Evolutionary conservation across 1,140 invertebrate genomes (phyloP).

Genomic region (Drosophila funebris): DNA sequence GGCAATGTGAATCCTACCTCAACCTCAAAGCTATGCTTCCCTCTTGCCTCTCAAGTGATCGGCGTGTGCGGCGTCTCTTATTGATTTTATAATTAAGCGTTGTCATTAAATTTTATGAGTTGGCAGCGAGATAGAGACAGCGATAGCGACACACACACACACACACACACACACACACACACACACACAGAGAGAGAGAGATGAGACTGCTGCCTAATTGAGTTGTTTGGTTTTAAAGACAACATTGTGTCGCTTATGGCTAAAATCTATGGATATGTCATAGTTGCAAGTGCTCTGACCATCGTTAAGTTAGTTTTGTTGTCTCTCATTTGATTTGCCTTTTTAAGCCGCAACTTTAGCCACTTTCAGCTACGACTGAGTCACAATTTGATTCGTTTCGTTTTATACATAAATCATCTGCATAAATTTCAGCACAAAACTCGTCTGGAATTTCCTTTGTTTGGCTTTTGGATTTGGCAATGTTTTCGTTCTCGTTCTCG

Average conservation of each 20-base stretch:
- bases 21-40: constrained; percentile 5
- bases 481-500: not conserved
- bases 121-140: constrained; percentile 8
- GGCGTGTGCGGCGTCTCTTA: constrained; percentile 77
- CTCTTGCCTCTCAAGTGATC: constrained; percentile 7
- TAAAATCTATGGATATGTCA: constrained; percentile 19
- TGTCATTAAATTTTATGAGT: constrained; percentile 82
- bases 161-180: no score
- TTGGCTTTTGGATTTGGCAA: constrained; percentile 18
- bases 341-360: not conserved
- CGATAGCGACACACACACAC: not conserved
- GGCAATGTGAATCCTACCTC: constrained; percentile 32
- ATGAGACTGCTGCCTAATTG: constrained; percentile 56
- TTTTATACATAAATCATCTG: constrained; percentile 76
- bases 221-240: constrained; percentile 51
- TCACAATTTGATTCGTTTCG: constrained; percentile 7
- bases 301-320: constrained; percentile 7
- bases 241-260: constrained; percentile 19
- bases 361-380: not conserved
- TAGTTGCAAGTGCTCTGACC: constrained; percentile 16
- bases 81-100: constrained; percentile 83
- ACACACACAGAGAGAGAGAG: not conserved
- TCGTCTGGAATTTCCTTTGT: constrained; percentile 72
- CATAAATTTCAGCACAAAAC: constrained; percentile 65
- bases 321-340: not conserved